Conservation (phyloP, 1,140 invertebrate species). For the Sminthurinus signatus region DNA sequence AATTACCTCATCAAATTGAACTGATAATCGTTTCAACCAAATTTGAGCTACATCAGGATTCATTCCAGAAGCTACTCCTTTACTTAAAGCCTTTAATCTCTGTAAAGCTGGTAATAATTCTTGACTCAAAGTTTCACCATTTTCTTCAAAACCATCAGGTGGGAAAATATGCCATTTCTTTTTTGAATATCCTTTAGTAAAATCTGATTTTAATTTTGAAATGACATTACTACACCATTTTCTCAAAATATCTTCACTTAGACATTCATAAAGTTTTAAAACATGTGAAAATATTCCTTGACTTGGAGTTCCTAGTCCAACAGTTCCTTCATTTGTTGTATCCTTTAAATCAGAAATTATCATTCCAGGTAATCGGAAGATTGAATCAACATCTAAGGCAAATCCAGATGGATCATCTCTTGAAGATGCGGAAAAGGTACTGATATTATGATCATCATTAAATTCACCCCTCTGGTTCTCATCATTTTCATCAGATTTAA, state of each 20-base stretch:
- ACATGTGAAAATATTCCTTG: slow-evolving; percentile 24
- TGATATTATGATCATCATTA: too few relatives aligned
- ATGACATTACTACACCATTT: slow-evolving; percentile 25
- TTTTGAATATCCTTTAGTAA: slow-evolving; percentile 14
- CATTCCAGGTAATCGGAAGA: too few relatives aligned
- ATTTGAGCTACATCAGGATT: slow-evolving; percentile 13
- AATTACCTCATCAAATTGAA: slow-evolving; percentile 33
- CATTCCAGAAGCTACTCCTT: slow-evolving; percentile 18
- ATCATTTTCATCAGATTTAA: not conserved
- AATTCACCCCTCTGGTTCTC: too few relatives aligned
- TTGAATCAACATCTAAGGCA: not conserved
- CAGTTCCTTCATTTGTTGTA: not conserved
- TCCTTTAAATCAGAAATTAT: not conserved
- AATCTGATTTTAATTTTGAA: slow-evolving; percentile 3
- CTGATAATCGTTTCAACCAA: slow-evolving; percentile 32
- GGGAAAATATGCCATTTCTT: slow-evolving; percentile 31
- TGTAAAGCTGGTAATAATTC: slow-evolving; percentile 10
- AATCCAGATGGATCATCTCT: not conserved
- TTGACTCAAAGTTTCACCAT: slow-evolving; percentile 9
- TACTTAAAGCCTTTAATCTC: slow-evolving; percentile 13
- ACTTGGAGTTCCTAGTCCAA: slow-evolving; percentile 11
- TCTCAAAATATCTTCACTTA: slow-evolving; percentile 28
- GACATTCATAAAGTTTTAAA: slow-evolving; percentile 19
- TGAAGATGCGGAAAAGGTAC: too few relatives aligned
- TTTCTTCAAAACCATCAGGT: slow-evolving; percentile 3